phyloP scores from a whole-genome alignment of 2,113 vertebrate species.

The Tinamus guttatus region DNA sequence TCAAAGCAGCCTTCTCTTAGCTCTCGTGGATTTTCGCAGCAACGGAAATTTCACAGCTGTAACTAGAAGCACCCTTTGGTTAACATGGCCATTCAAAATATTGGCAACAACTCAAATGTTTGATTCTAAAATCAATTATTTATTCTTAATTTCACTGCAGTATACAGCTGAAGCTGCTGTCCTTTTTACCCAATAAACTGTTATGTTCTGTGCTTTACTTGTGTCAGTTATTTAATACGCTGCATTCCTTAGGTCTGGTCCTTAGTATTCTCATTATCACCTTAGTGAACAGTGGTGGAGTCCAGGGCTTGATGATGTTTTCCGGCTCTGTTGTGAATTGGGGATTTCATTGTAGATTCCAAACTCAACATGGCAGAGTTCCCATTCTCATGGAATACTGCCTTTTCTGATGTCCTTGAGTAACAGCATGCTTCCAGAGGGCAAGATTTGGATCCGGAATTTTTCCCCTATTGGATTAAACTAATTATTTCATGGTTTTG shows the following conservation, averaged over 20 bases:
- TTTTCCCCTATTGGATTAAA: fast-evolving
- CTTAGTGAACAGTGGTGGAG: fast-evolving
- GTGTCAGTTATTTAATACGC: not conserved
- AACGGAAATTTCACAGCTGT: not conserved
- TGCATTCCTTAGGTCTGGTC: fast-evolving
- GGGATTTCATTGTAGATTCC: fast-evolving
- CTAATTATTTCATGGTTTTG: fast-evolving
- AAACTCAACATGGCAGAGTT: fast-evolving
- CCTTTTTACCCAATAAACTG: slow-evolving; percentile 84
- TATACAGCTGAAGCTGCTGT: slow-evolving; percentile 62
- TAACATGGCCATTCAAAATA: not conserved
- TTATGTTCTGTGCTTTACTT: slow-evolving; percentile 53
- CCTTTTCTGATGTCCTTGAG: not conserved
- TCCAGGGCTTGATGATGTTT: fast-evolving
- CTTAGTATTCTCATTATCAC: fast-evolving
- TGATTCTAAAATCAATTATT: slow-evolving; percentile 82
- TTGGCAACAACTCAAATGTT: slow-evolving; percentile 27
- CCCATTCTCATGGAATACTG: fast-evolving
- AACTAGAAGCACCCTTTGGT: not conserved
- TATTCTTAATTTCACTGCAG: slow-evolving; percentile 84
- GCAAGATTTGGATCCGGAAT: not conserved
- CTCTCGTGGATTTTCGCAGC: slow-evolving; percentile 21
- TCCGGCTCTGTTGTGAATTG: fast-evolving
- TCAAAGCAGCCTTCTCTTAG: not conserved
- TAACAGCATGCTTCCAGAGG: too few species aligned